Percentiles rank a stretch among this genome's conserved stretches.
Conservation (phyloP, 1,140 invertebrate genomes). For the Fopius arisanus region DNA sequence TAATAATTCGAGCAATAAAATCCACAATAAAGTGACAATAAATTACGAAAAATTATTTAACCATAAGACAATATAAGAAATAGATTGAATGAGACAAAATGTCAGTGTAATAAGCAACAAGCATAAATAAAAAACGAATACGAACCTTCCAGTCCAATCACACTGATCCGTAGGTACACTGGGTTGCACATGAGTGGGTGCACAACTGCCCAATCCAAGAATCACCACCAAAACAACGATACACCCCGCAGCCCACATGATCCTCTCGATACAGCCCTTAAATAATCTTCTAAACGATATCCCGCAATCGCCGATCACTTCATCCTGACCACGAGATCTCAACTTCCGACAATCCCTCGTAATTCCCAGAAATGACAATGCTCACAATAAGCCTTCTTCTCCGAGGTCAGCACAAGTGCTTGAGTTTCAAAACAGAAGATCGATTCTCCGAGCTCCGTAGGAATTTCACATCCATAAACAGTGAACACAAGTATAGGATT, state of each 20-base stretch:
- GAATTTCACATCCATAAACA: neutral
- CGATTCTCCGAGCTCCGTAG: neutral
- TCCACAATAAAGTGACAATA: neutral
- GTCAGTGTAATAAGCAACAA: neutral
- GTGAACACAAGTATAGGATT: neutral
- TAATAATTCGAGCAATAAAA: neutral
- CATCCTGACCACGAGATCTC: slow-evolving; percentile 5
- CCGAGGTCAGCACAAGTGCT: neutral
- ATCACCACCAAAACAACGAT: slow-evolving; percentile 32
- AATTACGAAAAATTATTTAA: neutral
- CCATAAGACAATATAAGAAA: too few relatives aligned
- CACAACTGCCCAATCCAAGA: slow-evolving; percentile 37
- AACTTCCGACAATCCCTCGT: neutral
- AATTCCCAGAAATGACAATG: neutral
- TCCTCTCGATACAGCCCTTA: neutral
- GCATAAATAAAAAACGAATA: slow-evolving; percentile 20
- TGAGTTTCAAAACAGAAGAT: neutral
- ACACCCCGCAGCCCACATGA: neutral
- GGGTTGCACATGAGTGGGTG: slow-evolving; percentile 48
- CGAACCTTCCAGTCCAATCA: slow-evolving; percentile 63
- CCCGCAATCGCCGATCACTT: neutral
- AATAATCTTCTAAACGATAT: neutral
- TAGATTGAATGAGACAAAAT: neutral
- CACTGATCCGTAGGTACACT: slow-evolving; percentile 57
- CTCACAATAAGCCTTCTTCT: neutral